These are phyloP conservation scores for Cyprinodon brontotheroides DNA, from an alignment of 2,113 vertebrate genomes.

Conservation along the genomic window DNA sequence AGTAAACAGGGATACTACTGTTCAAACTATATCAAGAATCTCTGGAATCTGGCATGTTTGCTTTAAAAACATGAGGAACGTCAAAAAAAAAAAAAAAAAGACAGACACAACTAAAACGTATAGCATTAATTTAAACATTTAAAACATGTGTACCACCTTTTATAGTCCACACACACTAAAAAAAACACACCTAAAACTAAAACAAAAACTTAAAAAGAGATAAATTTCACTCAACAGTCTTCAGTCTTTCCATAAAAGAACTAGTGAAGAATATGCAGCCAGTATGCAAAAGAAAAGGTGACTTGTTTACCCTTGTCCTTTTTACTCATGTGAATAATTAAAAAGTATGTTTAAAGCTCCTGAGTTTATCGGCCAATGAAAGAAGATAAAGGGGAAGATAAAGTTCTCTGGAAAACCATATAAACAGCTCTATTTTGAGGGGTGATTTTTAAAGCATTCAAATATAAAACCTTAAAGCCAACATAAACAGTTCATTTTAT, in stretches of 20 bases:
- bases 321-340: neutral
- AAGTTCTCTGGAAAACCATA: neutral
- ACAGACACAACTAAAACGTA: neutral
- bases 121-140: neutral
- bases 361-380: neutral
- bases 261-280: neutral
- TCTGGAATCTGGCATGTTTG: too few species aligned
- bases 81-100: neutral
- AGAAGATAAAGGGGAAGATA: neutral
- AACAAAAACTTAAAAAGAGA: constrained; percentile 37
- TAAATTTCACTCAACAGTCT: constrained; percentile 15
- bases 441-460: constrained; percentile 1
- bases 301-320: neutral
- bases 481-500: constrained; percentile 2
- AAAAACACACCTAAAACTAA: constrained; percentile 13
- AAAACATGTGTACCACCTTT: neutral
- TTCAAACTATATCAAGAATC: neutral
- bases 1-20: neutral
- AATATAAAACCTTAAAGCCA: constrained; percentile 12
- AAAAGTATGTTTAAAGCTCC: neutral
- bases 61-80: too few species aligned
- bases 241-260: neutral
- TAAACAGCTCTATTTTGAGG: neutral
- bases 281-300: constrained; percentile 14
- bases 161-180: neutral